Percentiles rank a stretch among this genome's conserved stretches.
These are phyloP conservation scores for Xiphorhynchus elegans DNA, from an alignment of 2,113 vertebrate species.

Conservation along the genomic window DNA sequence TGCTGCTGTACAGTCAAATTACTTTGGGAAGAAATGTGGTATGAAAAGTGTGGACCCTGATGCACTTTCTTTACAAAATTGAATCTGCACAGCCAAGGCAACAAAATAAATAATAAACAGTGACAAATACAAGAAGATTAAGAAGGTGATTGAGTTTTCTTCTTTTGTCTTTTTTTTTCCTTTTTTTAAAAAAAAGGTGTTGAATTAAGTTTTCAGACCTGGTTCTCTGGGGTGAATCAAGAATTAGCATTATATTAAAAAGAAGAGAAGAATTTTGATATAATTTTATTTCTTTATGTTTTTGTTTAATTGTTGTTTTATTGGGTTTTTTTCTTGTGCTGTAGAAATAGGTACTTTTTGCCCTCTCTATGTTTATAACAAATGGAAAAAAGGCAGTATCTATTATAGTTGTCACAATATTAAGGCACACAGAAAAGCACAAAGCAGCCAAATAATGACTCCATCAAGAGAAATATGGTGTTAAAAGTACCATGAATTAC, in stretches of 20 bases:
- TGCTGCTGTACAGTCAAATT: rapidly evolving
- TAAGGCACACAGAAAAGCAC: neutral
- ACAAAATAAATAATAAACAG: neutral
- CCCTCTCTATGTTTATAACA: neutral
- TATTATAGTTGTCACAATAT: neutral
- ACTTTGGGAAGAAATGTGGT: neutral
- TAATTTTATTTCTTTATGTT: neutral
- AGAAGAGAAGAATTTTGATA: neutral
- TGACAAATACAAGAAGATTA: neutral
- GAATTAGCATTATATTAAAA: neutral
- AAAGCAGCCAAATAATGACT: neutral
- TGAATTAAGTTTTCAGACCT: neutral
- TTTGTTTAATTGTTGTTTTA: neutral
- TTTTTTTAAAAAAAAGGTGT: too few relatives aligned
- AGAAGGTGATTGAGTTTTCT: neutral
- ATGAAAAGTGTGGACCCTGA: neutral
- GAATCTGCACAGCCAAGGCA: neutral
- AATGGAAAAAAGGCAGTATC: neutral
- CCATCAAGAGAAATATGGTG: neutral
- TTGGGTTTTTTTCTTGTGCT: neutral
- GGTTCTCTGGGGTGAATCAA: neutral
- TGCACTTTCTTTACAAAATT: neutral
- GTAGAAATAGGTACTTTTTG: neutral
- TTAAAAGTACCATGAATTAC: neutral
- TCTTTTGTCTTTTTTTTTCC: neutral